Conservation (phyloP, 1,140 invertebrate genomes). For the Copidosoma floridanum region DNA sequence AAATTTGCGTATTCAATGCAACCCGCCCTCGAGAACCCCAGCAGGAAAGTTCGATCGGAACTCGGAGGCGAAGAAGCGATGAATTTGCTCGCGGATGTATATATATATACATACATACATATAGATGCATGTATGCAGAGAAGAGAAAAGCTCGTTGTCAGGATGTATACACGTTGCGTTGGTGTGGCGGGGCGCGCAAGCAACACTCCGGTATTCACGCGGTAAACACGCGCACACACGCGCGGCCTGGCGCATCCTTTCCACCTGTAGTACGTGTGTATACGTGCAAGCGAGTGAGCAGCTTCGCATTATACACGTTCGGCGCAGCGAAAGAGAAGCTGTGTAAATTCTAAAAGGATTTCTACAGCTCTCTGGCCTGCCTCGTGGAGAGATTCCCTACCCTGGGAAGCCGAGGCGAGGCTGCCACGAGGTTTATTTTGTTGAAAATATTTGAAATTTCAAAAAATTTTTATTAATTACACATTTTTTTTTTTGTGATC, state of each 20-base stretch:
- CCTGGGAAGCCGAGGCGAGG: too few relatives aligned
- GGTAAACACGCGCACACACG: neutral
- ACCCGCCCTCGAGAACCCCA: too few relatives aligned
- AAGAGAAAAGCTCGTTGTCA: too few relatives aligned
- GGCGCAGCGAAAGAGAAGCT: constrained; percentile 8
- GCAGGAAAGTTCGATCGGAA: constrained; percentile 12
- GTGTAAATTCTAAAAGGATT: constrained; percentile 20
- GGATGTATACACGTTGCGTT: too few relatives aligned
- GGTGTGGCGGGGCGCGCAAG: too few relatives aligned
- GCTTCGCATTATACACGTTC: constrained; percentile 1
- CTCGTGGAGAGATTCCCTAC: constrained; percentile 1
- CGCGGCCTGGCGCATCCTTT: neutral
- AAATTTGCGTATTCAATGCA: constrained; percentile 19
- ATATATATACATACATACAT: too few relatives aligned
- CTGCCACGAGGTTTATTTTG: too few relatives aligned
- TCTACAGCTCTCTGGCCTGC: constrained; percentile 1
- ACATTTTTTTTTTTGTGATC: too few relatives aligned
- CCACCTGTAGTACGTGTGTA: neutral
- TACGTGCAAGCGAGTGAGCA: neutral
- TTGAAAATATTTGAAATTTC: too few relatives aligned
- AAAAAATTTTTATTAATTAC: too few relatives aligned
- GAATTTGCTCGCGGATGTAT: neutral
- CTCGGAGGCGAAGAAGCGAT: constrained; percentile 9
- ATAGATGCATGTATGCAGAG: too few relatives aligned
- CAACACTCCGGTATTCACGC: constrained; percentile 6